Evolutionary conservation across 2,797 vertebrate genomes (phyloP).

Genomic region (Neosalanx taihuensis): DNA sequence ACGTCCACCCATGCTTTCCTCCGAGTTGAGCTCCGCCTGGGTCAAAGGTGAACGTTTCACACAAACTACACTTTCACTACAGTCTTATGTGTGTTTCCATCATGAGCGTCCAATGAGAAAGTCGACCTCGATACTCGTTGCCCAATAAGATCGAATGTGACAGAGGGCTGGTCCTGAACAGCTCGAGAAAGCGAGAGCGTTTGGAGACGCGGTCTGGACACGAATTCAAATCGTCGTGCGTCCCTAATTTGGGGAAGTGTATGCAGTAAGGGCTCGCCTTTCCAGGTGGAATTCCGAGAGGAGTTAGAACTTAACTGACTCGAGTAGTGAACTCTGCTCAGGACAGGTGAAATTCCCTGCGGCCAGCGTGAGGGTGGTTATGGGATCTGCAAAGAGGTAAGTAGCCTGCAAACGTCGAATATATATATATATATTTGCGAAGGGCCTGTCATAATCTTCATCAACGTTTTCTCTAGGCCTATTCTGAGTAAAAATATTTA

Average conservation of each 20-base stretch:
- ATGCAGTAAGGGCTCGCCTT: conserved; percentile 70
- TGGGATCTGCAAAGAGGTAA: conserved; percentile 56
- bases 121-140: not conserved
- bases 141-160: conserved; percentile 58
- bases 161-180: conserved; percentile 57
- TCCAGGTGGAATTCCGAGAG: conserved; percentile 73
- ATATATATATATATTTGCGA: not conserved
- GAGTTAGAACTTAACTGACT: conserved; percentile 66
- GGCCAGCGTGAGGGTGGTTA: conserved; percentile 53
- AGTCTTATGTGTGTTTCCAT: conserved; percentile 34
- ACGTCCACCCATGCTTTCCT: conserved; percentile 13
- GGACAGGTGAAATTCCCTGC: conserved; percentile 73
- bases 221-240: conserved; percentile 73
- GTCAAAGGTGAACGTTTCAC: conserved; percentile 39
- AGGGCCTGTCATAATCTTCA: too few relatives aligned
- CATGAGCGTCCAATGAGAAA: conserved; percentile 54
- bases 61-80: conserved; percentile 31
- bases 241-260: conserved; percentile 72
- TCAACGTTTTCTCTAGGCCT: too few relatives aligned
- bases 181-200: conserved; percentile 61
- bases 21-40: conserved; percentile 8
- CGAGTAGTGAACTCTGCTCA: conserved; percentile 69
- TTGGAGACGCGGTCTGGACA: conserved; percentile 51
- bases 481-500: too few relatives aligned
- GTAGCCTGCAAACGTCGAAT: conserved; percentile 14